Percentiles rank a stretch among this genome's conserved stretches.
phyloP scores from a whole-genome alignment of 2,113 vertebrate genomes.

The Syngnathus typhle region DNA sequence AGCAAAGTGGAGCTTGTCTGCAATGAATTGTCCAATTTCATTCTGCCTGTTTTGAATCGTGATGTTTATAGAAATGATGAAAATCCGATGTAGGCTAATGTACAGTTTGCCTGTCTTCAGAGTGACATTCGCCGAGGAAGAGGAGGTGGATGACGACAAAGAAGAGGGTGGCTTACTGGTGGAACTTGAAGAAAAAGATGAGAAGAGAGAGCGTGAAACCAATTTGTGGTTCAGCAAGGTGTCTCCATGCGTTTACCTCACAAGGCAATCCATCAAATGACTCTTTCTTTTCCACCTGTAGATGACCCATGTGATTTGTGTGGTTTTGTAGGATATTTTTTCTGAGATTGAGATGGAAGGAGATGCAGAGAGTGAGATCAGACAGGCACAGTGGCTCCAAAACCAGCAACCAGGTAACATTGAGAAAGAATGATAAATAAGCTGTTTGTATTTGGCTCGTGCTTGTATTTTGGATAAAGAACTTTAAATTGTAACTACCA shows the following conservation, averaged over 20 bases:
- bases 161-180: slow-evolving; percentile 78
- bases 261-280: background rate
- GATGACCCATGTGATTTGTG: background rate
- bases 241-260: slow-evolving; percentile 1
- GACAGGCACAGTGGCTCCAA: slow-evolving; percentile 76
- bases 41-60: background rate
- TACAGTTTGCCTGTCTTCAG: slow-evolving; percentile 35
- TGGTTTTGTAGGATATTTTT: slow-evolving; percentile 76
- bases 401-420: slow-evolving; percentile 43
- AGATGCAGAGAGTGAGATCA: slow-evolving; percentile 80
- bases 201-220: slow-evolving; percentile 75
- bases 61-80: background rate
- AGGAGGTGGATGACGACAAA: slow-evolving; percentile 57
- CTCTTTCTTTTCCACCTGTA: background rate
- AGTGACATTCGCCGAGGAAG: slow-evolving; percentile 59
- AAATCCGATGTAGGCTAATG: background rate
- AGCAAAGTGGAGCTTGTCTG: background rate
- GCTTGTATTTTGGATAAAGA: background rate
- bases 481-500: background rate
- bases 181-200: slow-evolving; percentile 78
- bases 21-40: background rate
- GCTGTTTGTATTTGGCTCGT: background rate
- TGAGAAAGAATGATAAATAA: background rate
- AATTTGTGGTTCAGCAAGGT: slow-evolving; percentile 94
- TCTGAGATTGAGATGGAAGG: slow-evolving; percentile 79